Percentiles rank a stretch among this genome's conserved stretches.
Conservation (phyloP, 2,797 vertebrate genomes). For the Sebastes cheni region DNA sequence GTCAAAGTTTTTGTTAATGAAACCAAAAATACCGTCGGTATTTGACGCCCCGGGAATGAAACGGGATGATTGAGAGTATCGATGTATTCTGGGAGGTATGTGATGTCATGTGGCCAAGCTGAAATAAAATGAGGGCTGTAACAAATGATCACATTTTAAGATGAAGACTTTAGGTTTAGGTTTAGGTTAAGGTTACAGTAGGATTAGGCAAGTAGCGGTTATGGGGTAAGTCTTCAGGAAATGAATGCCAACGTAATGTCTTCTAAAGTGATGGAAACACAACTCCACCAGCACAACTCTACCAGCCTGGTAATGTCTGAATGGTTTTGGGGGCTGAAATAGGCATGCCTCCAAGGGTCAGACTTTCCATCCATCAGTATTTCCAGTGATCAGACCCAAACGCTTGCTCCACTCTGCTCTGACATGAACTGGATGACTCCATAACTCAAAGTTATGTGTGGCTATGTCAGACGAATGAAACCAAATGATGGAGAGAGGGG, state of each 20-base stretch:
- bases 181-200: background rate
- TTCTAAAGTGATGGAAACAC: background rate
- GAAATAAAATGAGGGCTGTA: no score
- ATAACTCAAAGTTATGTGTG: background rate
- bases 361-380: constrained; percentile 27
- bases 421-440: constrained; percentile 12
- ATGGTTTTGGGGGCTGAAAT: background rate
- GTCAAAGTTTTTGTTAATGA: no score
- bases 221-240: background rate
- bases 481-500: background rate
- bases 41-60: no score
- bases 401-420: background rate
- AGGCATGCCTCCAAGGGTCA: constrained; percentile 15
- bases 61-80: no score
- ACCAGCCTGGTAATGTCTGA: no score
- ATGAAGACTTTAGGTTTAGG: background rate
- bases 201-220: background rate
- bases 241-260: background rate
- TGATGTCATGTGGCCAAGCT: no score
- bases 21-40: no score
- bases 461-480: background rate
- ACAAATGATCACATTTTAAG: background rate
- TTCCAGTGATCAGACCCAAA: constrained; percentile 21
- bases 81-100: no score
- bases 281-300: no score